Base-by-base conservation (phyloP, 2,888 invertebrate species). In the Psylliodes chrysocephalus region DNA sequence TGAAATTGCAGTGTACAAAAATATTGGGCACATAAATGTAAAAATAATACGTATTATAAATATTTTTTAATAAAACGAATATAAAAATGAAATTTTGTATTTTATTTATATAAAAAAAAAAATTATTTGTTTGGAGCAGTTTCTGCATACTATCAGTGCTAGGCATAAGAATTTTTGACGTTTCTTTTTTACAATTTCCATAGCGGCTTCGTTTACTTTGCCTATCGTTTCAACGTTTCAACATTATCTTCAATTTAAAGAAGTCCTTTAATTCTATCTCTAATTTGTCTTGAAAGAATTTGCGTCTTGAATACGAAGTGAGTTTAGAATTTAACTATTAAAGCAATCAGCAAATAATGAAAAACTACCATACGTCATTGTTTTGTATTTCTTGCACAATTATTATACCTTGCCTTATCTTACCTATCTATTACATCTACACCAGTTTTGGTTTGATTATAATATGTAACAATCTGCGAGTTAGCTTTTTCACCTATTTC, bases 41-140 rank as follows among this genome's bases (percentile, higher is more conserved):
- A n/a, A n/a, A n/a, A n/a, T n/a, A n/a, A n/a, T n/a, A n/a, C n/a
- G n/a, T n/a, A n/a, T n/a, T n/a, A n/a, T n/a, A n/a, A n/a, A n/a
- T n/a, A n/a, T n/a, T n/a, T n/a, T n/a, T n/a, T n/a, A n/a, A n/a
- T n/a, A n/a, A n/a, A n/a, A n/a, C n/a, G n/a, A n/a, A n/a, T n/a
- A n/a, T n/a, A n/a, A n/a, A n/a, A n/a, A n/a, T n/a, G n/a, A n/a
- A n/a, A n/a, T n/a, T n/a, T n/a, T n/a, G n/a, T n/a, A n/a, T n/a
- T n/a, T n/a, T n/a, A n/a, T n/a, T n/a, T n/a, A n/a, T n/a, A n/a
- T n/a, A n/a, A n/a, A n/a, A n/a, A n/a, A n/a, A n/a, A n/a, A n/a
- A n/a, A n/a, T n/a, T n/a, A n/a, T n/a, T 25, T 25, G 25, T 35
- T 35, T 10, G 52, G 52, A 52, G 52, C 35, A 52, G n/a, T 47